Conservation (phyloP, 2,888 invertebrate species). For the Gandaritis pyraliata region DNA sequence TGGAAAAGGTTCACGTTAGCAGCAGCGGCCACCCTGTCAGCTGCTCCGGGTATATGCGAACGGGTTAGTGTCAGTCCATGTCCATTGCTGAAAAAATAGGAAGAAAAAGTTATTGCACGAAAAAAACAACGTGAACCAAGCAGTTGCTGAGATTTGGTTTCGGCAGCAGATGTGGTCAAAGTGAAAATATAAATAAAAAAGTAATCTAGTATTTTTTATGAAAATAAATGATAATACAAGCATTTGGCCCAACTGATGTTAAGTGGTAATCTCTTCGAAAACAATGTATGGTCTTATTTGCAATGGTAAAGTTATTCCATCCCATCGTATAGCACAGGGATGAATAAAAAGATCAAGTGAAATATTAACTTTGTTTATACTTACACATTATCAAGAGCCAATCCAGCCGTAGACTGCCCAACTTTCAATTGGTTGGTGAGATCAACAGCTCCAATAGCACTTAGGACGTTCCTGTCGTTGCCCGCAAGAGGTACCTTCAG, state of each 20-base stretch:
- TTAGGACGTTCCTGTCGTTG: conserved; percentile 48
- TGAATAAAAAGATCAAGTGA: no score
- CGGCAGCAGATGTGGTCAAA: not conserved
- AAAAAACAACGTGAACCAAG: not conserved
- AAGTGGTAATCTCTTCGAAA: no score
- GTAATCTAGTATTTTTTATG: not conserved
- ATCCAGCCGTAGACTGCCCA: conserved; percentile 50
- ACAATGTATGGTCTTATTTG: no score
- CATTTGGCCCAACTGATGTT: no score
- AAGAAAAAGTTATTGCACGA: no score
- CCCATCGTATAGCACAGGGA: no score
- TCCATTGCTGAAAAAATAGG: conserved; percentile 52
- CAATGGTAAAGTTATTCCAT: no score
- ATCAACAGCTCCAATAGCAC: conserved; percentile 48
- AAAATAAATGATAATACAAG: not conserved
- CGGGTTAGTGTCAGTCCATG: conserved; percentile 54
- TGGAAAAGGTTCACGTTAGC: conserved; percentile 53
- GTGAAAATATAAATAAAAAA: no score
- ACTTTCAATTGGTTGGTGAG: conserved; percentile 41
- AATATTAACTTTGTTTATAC: conserved; percentile 32
- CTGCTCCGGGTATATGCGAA: conserved; percentile 49
- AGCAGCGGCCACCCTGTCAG: conserved; percentile 52
- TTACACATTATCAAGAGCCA: conserved; percentile 60
- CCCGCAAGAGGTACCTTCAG: conserved; percentile 50
- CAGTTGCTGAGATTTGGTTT: not conserved